Evolutionary conservation across 1,140 invertebrate species (phyloP).

Genomic region (Pteromalus puparum): DNA sequence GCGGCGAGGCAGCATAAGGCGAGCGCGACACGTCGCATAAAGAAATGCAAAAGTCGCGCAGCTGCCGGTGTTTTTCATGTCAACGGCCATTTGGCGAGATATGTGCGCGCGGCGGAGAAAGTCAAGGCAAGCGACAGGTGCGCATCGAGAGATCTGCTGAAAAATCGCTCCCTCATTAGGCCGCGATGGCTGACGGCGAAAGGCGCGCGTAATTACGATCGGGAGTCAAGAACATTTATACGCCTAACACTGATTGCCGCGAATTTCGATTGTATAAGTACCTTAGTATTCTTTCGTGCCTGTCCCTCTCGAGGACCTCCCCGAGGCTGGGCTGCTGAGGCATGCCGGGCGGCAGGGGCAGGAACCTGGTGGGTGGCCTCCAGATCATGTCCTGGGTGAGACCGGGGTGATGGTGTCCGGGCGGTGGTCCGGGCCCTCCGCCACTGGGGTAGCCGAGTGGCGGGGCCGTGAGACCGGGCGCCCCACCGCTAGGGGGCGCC

Average conservation of each 20-base stretch:
- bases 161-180: constrained; percentile 20
- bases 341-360: constrained; percentile 62
- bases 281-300: constrained; percentile 72
- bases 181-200: neutral
- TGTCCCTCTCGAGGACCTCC: constrained; percentile 69
- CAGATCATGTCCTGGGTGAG: constrained; percentile 68
- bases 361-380: constrained; percentile 66
- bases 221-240: no score
- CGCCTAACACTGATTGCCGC: no score
- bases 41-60: constrained; percentile 32
- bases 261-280: constrained; percentile 57
- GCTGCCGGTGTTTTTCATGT: constrained; percentile 4
- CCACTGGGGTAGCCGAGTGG: constrained; percentile 62
- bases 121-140: constrained; percentile 26
- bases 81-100: constrained; percentile 7
- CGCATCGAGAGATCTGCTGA: neutral
- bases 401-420: constrained; percentile 64
- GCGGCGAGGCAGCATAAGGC: neutral
- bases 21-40: neutral
- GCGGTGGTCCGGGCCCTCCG: constrained; percentile 46
- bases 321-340: constrained; percentile 65
- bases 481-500: constrained; percentile 53
- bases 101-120: neutral
- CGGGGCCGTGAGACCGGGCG: constrained; percentile 41
- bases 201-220: neutral